phyloP scores from a whole-genome alignment of 2,113 vertebrate genomes.

The Puffinus mauretanicus region DNA sequence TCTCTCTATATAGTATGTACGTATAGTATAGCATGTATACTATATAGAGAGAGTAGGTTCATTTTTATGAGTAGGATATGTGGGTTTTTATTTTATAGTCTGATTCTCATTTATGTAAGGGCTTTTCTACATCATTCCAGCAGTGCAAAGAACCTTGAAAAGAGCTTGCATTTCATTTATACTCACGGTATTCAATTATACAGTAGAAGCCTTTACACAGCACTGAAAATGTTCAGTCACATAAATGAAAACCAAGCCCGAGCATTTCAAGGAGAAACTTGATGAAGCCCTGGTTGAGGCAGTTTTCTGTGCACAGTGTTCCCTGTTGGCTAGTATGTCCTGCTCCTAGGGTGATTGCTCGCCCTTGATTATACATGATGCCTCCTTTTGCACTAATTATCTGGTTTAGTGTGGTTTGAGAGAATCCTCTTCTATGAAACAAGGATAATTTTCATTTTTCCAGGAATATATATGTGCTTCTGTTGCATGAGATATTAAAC shows the following conservation, averaged over 20 bases:
- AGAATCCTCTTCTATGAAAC: background rate
- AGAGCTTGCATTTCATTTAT: background rate
- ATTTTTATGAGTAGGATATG: background rate
- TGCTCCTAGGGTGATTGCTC: background rate
- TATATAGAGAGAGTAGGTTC: background rate
- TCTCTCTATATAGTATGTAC: rapidly evolving
- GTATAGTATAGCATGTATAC: background rate
- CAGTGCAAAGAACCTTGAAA: background rate
- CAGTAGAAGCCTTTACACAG: background rate
- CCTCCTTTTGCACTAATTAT: background rate
- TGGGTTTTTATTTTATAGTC: background rate
- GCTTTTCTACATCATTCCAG: background rate
- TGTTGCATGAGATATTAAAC: background rate
- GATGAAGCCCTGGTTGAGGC: background rate
- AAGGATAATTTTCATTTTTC: background rate
- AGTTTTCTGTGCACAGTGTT: background rate
- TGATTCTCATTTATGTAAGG: background rate
- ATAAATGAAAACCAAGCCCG: background rate
- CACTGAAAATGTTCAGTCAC: background rate
- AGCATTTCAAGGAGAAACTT: background rate
- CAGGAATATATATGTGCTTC: background rate
- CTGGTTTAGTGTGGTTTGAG: background rate
- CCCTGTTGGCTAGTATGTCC: background rate
- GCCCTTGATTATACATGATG: background rate
- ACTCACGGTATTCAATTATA: background rate